These are phyloP conservation scores for Drosophila kurseongensis DNA, from an alignment of 1,140 invertebrate genomes.

Conservation along the genomic window DNA sequence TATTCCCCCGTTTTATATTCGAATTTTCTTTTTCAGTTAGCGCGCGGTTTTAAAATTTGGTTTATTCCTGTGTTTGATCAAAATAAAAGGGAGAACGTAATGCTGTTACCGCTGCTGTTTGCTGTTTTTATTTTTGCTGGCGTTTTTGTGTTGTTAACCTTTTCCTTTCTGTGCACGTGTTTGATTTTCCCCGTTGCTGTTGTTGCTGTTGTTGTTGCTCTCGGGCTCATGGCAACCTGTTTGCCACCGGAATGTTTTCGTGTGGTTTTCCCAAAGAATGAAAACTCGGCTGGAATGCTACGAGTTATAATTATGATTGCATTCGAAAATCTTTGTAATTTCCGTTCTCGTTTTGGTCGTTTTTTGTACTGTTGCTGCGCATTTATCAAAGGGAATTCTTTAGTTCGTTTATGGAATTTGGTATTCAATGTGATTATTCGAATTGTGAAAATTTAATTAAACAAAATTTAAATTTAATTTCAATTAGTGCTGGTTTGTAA, in stretches of 20 bases:
- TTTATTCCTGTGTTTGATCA: slow-evolving; percentile 44
- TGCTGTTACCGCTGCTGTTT: slow-evolving; percentile 35
- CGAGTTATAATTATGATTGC: slow-evolving; percentile 49
- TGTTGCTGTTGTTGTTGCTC: slow-evolving; percentile 23
- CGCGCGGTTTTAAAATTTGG: slow-evolving; percentile 52
- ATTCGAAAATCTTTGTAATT: slow-evolving; percentile 38
- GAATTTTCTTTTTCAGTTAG: slow-evolving; percentile 48
- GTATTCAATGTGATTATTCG: neutral
- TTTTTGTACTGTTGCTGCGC: slow-evolving; percentile 1
- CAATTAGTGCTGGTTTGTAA: too few relatives aligned
- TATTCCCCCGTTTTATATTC: slow-evolving; percentile 35
- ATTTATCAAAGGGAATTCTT: slow-evolving; percentile 22
- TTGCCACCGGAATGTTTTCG: slow-evolving; percentile 64
- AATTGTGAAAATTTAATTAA: neutral
- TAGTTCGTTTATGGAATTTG: slow-evolving; percentile 4
- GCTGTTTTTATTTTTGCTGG: slow-evolving; percentile 29
- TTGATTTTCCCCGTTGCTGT: slow-evolving; percentile 35
- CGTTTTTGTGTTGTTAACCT: slow-evolving; percentile 37
- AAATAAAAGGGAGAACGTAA: slow-evolving; percentile 13
- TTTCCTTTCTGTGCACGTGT: slow-evolving; percentile 46
- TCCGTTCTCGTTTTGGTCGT: slow-evolving; percentile 8
- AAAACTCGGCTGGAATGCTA: slow-evolving; percentile 43
- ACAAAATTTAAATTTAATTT: neutral
- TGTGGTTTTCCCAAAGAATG: slow-evolving; percentile 48
- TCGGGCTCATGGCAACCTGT: slow-evolving; percentile 66